Conservation (phyloP, 2,113 vertebrate genomes). For the Sander vitreus region DNA sequence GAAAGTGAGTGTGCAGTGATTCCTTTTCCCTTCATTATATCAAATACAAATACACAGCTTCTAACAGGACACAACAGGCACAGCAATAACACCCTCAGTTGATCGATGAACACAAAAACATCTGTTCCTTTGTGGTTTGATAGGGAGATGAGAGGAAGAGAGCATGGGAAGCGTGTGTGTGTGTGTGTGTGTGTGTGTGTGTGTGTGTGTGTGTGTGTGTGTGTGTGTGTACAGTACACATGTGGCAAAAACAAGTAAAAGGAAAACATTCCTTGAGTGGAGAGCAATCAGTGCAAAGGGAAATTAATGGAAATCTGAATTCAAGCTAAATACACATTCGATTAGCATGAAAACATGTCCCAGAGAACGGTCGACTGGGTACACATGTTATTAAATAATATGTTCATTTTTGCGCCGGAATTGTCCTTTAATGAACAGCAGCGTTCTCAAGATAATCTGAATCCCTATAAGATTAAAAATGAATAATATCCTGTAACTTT, state of each 20-base stretch:
- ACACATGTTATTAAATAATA: no score
- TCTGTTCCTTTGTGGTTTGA: conserved; percentile 26
- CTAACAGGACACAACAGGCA: conserved; percentile 1
- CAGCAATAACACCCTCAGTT: conserved; percentile 4
- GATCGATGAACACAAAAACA: conserved; percentile 16
- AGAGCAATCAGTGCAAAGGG: conserved; percentile 25
- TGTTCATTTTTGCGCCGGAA: no score
- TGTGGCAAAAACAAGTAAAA: conserved; percentile 20
- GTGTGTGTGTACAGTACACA: conserved; percentile 1
- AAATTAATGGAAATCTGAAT: conserved; percentile 1
- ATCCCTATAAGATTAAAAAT: neutral
- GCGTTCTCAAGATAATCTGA: conserved; percentile 17
- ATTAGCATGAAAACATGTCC: no score
- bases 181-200: neutral
- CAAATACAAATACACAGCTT: neutral
- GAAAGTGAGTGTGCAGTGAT: no score
- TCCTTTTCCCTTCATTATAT: conserved; percentile 16
- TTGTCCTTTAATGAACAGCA: neutral
- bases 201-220: neutral
- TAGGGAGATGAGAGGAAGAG: conserved; percentile 1
- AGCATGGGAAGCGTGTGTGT: neutral
- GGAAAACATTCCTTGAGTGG: conserved; percentile 1
- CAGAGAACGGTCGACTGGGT: no score
- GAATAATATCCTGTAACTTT: neutral
- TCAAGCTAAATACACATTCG: no score